A percentile compares a stretch with the other conserved stretches of the same genome.
Conservation (phyloP, 2,113 vertebrate genomes). For the Sebastes fasciatus region DNA sequence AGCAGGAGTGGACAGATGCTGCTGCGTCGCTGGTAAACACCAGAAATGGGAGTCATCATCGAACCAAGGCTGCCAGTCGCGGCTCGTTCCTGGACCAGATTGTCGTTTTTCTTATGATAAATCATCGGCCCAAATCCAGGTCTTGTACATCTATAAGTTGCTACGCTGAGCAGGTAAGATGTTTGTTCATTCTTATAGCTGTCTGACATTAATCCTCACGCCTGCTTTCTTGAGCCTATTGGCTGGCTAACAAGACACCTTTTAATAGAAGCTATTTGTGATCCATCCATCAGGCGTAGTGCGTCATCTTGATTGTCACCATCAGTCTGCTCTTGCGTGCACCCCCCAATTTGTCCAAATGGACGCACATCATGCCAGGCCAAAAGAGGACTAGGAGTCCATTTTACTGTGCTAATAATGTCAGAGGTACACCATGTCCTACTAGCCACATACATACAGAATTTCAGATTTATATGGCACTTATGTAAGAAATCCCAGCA, state of each 20-base stretch:
- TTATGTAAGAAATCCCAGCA: conserved; percentile 66
- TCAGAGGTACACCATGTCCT: conserved; percentile 21
- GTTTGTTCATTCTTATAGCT: neutral
- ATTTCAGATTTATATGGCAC: conserved; percentile 34
- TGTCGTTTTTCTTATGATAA: conserved; percentile 43
- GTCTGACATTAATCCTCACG: conserved; percentile 1
- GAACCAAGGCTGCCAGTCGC: conserved; percentile 27
- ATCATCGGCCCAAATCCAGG: conserved; percentile 1
- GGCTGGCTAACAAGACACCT: conserved; percentile 33
- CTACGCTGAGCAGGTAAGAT: conserved; percentile 67
- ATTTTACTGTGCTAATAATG: conserved; percentile 63
- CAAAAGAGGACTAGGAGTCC: conserved; percentile 45
- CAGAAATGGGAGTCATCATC: conserved; percentile 68
- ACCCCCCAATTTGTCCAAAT: conserved; percentile 38
- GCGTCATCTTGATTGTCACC: conserved; percentile 72
- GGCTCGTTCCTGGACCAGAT: conserved; percentile 48
- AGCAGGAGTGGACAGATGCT: conserved; percentile 52
- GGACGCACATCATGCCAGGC: conserved; percentile 35
- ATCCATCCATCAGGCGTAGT: conserved; percentile 72
- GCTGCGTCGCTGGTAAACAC: conserved; percentile 69
- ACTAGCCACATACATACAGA: conserved; percentile 20
- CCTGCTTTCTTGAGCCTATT: neutral
- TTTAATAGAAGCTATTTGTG: conserved; percentile 55
- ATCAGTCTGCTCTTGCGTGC: conserved; percentile 57
- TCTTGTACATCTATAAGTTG: conserved; percentile 43